Base-by-base conservation (phyloP, 2,113 vertebrate species). In the Ginglymostoma cirratum region DNA sequence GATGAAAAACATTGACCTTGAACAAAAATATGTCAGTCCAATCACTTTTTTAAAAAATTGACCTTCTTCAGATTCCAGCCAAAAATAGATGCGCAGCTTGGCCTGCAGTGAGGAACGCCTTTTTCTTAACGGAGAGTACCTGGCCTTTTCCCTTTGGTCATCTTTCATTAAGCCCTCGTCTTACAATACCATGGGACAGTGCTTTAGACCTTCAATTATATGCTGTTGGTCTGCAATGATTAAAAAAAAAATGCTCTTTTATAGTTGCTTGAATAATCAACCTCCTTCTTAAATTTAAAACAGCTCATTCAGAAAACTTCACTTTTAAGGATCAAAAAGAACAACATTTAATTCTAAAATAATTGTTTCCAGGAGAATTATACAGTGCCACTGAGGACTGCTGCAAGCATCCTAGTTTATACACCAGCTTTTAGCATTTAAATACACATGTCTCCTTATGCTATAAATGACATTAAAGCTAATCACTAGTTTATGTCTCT, bases 341-440 rank as follows among this genome's bases (percentile, higher is more conserved):
- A 92, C 87, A 92, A 92, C 87, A 30, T 92, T 92, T 92, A 92
- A 92, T 92, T 92, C 52, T 61, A 65, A 92, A 92, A 65, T 92
- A 92, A 92, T 92, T 65, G 87, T 92, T 92, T 92, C 87, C 87
- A 92, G 87, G 52, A 61, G 87, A 65, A 92, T 61, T 92, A 4
- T 15, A 65, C 34, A 61, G 34, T 92, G 55, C 55, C 52, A 65
- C 21, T 92, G 27, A 17, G 14, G 15, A 92, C 52, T 65, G 52
- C 87, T 65, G 87, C 30, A 30, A 92, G 65, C 55, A 92, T 92
- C 87, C 30, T 65, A 34, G 52, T n/a, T 52, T 90, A 7, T n/a
- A 90, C 48, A 34, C 52, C 87, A 92, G 87, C 87, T 92, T 92
- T 92, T 92, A 92, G 87, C 87, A 92, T 92, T 92, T 92, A 92